Evolutionary conservation across 2,113 vertebrate species (phyloP).

Genomic region (Zosterops japonicus): DNA sequence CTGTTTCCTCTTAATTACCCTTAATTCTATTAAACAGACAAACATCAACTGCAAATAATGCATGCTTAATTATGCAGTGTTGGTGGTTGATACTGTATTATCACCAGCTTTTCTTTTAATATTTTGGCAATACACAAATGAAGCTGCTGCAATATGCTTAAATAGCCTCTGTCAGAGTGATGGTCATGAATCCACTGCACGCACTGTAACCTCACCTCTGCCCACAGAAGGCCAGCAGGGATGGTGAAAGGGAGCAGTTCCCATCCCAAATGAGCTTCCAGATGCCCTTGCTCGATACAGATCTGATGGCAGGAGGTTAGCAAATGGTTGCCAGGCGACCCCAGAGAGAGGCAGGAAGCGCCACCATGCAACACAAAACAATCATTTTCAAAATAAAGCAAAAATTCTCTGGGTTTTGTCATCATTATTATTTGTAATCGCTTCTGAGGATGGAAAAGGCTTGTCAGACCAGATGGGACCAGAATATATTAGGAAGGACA

Average conservation of each 20-base stretch:
- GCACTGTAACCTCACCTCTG: not conserved
- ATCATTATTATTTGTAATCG: slow-evolving; percentile 32
- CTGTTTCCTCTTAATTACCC: slow-evolving; percentile 44
- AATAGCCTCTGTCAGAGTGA: not conserved
- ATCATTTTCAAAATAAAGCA: slow-evolving; percentile 39
- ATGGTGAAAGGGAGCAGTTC: not conserved
- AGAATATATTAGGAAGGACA: slow-evolving; percentile 41
- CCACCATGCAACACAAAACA: slow-evolving; percentile 11
- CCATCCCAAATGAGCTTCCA: slow-evolving; percentile 18
- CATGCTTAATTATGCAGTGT: slow-evolving; percentile 53
- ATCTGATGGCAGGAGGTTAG: not conserved
- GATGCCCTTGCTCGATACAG: slow-evolving; percentile 1
- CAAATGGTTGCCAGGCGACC: slow-evolving; percentile 32
- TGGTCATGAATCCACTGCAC: not conserved
- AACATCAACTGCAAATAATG: slow-evolving; percentile 55
- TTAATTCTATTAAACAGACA: slow-evolving; percentile 61
- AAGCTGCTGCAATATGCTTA: not conserved
- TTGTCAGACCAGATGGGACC: slow-evolving; percentile 47
- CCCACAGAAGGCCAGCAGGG: not conserved
- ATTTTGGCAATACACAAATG: slow-evolving; percentile 50
- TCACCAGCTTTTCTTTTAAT: slow-evolving; percentile 55
- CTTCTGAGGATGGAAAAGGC: slow-evolving; percentile 38
- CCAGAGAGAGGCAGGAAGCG: not conserved
- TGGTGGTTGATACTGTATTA: slow-evolving; percentile 51
- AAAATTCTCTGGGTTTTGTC: slow-evolving; percentile 46